Evolutionary conservation across 2,113 vertebrate species (phyloP).

Genomic region (Perca flavescens): DNA sequence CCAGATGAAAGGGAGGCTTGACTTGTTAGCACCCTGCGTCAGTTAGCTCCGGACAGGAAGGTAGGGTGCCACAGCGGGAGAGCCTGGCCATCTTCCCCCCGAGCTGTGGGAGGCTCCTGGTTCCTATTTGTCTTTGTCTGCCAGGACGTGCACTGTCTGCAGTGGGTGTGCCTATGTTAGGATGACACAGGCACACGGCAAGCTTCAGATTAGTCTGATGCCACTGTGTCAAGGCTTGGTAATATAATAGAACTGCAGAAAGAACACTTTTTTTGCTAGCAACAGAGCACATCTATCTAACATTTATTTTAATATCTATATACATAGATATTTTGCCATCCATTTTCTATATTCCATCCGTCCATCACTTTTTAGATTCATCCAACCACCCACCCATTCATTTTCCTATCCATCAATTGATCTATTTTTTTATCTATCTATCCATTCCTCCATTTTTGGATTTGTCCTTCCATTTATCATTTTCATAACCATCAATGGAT

Average conservation of each 20-base stretch:
- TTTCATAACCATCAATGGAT: not conserved
- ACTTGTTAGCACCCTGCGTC: conserved; percentile 72
- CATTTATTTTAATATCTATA: not conserved
- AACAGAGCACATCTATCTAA: not conserved
- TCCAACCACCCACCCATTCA: not conserved
- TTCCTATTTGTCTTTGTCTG: conserved; percentile 58
- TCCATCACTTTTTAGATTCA: not conserved
- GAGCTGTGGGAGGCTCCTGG: conserved; percentile 37
- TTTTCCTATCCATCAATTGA: not conserved
- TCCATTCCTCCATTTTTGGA: too few species aligned
- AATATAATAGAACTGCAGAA: not conserved
- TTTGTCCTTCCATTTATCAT: too few species aligned
- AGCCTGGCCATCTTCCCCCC: conserved; percentile 15
- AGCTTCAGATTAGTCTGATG: not conserved
- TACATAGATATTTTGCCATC: too few species aligned
- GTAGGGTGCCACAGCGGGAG: conserved; percentile 67
- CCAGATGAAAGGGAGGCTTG: conserved; percentile 75
- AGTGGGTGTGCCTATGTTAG: conserved; percentile 1
- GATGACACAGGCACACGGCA: not conserved
- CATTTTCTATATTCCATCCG: not conserved
- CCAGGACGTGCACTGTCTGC: conserved; percentile 27
- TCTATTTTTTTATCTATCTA: not conserved
- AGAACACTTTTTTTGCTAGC: too few species aligned
- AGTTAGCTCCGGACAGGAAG: conserved; percentile 62
- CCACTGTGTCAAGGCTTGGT: not conserved